These are phyloP conservation scores for Nibea coibor DNA, from an alignment of 2,113 vertebrate species.

Conservation along the genomic window DNA sequence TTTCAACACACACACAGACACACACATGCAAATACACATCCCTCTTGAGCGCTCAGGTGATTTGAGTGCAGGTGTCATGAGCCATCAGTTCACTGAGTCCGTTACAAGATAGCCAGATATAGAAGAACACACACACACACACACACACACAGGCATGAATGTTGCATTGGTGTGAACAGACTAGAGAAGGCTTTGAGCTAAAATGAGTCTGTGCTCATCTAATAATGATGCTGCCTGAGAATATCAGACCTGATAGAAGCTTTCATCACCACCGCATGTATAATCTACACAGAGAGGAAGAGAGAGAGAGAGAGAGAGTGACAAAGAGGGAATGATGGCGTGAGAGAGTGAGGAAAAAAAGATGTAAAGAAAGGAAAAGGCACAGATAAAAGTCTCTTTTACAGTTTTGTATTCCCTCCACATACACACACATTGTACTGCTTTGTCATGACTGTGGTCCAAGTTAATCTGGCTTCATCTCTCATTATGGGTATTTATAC, in stretches of 20 bases:
- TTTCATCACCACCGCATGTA: conserved; percentile 60
- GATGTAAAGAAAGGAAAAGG: background rate
- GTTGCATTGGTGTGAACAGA: conserved; percentile 74
- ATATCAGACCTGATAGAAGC: conserved; percentile 60
- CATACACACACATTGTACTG: background rate
- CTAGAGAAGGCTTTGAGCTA: conserved; percentile 61
- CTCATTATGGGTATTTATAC: background rate
- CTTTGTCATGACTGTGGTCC: too few relatives aligned
- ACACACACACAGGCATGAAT: conserved; percentile 48
- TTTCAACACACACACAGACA: conserved; percentile 46
- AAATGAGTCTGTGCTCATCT: conserved; percentile 67
- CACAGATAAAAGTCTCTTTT: background rate
- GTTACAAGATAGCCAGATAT: conserved; percentile 51
- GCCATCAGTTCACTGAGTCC: conserved; percentile 61
- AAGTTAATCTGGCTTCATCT: too few relatives aligned
- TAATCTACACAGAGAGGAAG: conserved; percentile 47
- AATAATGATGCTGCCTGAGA: conserved; percentile 74
- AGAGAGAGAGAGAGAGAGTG: background rate
- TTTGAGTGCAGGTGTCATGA: conserved; percentile 64
- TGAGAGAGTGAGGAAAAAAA: background rate
- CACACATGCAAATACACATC: conserved; percentile 22
- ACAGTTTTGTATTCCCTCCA: background rate
- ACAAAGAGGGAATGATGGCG: conserved; percentile 20
- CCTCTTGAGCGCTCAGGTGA: conserved; percentile 64
- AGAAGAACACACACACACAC: conserved; percentile 26